These are phyloP conservation scores for Rhinichthys osculus DNA, from an alignment of 2,797 vertebrate species.

Conservation along the genomic window DNA sequence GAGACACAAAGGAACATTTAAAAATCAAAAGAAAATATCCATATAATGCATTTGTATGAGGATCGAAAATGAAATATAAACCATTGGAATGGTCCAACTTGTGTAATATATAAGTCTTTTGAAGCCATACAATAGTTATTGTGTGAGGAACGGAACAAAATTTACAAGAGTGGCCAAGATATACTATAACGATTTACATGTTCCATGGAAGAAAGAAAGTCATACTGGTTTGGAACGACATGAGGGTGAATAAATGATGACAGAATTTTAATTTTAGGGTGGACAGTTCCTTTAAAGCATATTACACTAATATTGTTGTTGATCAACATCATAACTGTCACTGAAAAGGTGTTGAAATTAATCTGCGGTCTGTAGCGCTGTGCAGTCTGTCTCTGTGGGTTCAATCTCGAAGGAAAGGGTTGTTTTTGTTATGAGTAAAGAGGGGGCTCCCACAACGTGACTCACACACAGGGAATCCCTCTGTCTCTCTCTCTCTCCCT, in stretches of 20 bases:
- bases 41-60: background rate
- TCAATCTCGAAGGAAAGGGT: conserved; percentile 24
- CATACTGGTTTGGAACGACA: background rate
- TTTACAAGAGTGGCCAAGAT: background rate
- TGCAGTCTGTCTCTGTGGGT: conserved; percentile 28
- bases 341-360: conserved; percentile 4
- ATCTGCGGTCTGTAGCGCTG: background rate
- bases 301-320: background rate
- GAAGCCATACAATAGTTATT: background rate
- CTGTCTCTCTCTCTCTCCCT: conserved; percentile 56
- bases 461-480: conserved; percentile 58
- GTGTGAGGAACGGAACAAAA: background rate
- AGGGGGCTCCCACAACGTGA: conserved; percentile 58
- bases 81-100: background rate
- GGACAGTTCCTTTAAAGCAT: background rate
- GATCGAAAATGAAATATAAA: background rate
- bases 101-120: background rate
- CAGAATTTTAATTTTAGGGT: background rate
- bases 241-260: background rate
- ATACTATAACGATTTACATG: background rate
- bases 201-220: background rate
- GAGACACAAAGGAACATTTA: background rate
- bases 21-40: background rate
- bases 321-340: conserved; percentile 1
- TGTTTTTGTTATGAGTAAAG: conserved; percentile 57